Conservation (phyloP, 2,888 invertebrate species). For the Euzetes globulus region DNA sequence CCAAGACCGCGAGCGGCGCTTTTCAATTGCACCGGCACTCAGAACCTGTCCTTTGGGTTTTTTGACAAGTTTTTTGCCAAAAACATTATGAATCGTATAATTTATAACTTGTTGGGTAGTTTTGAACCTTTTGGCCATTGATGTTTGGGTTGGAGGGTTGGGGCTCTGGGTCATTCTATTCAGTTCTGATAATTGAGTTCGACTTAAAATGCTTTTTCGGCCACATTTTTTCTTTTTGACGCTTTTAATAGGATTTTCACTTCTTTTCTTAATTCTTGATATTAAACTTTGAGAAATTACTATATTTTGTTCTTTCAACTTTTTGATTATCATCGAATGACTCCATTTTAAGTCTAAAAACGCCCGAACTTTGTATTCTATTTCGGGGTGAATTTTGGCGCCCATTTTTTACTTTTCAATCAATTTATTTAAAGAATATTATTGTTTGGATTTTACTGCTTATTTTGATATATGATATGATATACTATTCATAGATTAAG, state of each 20-base stretch:
- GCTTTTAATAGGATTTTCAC: not conserved
- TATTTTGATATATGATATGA: too few relatives aligned
- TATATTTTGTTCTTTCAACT: not conserved
- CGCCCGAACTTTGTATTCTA: not conserved
- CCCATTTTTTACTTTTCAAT: not conserved
- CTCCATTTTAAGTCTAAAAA: not conserved
- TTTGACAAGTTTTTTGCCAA: not conserved
- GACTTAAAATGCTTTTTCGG: not conserved
- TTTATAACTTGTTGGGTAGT: not conserved
- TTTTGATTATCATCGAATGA: not conserved
- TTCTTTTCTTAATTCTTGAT: not conserved
- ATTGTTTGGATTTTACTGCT: too few relatives aligned
- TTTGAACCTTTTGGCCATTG: not conserved
- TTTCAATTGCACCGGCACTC: not conserved
- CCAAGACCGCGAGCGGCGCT: slow-evolving; percentile 12
- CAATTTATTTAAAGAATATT: too few relatives aligned
- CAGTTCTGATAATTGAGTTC: not conserved
- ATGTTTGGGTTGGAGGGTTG: not conserved
- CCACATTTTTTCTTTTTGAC: not conserved
- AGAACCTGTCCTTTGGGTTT: slow-evolving; percentile 3
- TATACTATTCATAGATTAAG: too few relatives aligned
- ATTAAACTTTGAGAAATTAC: not conserved
- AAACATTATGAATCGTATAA: not conserved
- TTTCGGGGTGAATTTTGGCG: not conserved
- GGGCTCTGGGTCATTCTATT: not conserved